Evolutionary conservation across 2,113 vertebrate species (phyloP).

Genomic region (Platichthys stellatus): DNA sequence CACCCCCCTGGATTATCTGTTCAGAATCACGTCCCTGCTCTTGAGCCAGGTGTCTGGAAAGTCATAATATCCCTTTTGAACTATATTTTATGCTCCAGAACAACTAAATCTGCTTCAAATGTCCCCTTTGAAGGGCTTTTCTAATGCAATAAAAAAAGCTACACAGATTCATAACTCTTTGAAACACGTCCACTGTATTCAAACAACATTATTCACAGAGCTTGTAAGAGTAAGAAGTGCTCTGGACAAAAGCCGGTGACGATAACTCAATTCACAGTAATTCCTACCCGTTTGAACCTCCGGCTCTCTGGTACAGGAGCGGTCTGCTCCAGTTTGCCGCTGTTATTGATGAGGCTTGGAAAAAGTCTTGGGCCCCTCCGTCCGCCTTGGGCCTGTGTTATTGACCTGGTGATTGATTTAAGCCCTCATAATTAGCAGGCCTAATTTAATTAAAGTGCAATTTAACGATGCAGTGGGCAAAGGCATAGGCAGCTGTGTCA

Average conservation of each 20-base stretch:
- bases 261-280: slow-evolving; percentile 81
- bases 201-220: slow-evolving; percentile 44
- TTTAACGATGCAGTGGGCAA: slow-evolving; percentile 83
- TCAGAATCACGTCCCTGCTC: slow-evolving; percentile 48
- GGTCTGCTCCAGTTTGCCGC: slow-evolving; percentile 67
- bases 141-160: slow-evolving; percentile 18
- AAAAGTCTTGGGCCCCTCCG: slow-evolving; percentile 70
- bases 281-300: slow-evolving; percentile 78
- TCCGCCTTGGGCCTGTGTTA: slow-evolving; percentile 79
- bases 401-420: slow-evolving; percentile 87
- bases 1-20: slow-evolving; percentile 53
- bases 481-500: slow-evolving; percentile 80
- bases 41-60: slow-evolving; percentile 52
- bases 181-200: slow-evolving; percentile 40
- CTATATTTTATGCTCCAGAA: slow-evolving; percentile 28
- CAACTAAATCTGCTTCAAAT: slow-evolving; percentile 37
- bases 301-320: slow-evolving; percentile 57
- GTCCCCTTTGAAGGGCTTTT: slow-evolving; percentile 53
- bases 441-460: slow-evolving; percentile 88
- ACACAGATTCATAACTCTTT: slow-evolving; percentile 11
- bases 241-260: slow-evolving; percentile 71
- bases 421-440: slow-evolving; percentile 84
- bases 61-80: slow-evolving; percentile 50
- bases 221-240: slow-evolving; percentile 52
- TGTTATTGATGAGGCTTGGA: slow-evolving; percentile 82